Base-by-base conservation (phyloP, 2,888 invertebrate genomes). In the Acanthopleura granulata region DNA sequence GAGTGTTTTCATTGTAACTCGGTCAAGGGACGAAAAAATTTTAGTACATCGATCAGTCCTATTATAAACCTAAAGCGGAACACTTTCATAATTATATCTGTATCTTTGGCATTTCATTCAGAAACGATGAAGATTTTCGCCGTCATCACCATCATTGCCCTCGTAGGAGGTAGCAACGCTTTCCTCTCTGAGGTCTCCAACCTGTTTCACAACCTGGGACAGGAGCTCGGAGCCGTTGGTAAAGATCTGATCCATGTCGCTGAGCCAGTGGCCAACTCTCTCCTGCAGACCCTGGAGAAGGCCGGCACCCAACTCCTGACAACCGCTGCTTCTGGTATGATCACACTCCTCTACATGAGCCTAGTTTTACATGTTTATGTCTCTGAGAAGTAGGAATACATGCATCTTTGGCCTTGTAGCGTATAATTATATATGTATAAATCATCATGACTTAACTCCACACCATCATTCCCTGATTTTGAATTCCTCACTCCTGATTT, bases 281-380 rank as follows among this genome's bases (percentile, higher is more conserved):
- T 66, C 66, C 66, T 66, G 16, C 25, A 27, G 16, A 66, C 66
- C 66, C 25, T 66, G 16, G 66, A 66, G 66, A 66, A 66, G 29
- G 66, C 66, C 25, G 66, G 66, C 18, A 66, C 66, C 29, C 25
- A 66, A 27, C 29, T 66, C 16, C 66, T 66, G 22, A 27, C 66
- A 27, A 66, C 22, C 25, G 66, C 66, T 27, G 66, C 66, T 66
- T 66, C 66, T 27, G 66, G 66, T 27, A 27, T 6, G 16, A 66
- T 27, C 66, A 12, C 12, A 57, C 22, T 57, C 4, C 40, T 40
- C 40, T 40, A 40, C 9, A 6, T 40, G 40, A 6, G 3, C 40
- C 4, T 40, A 40, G 40, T 9, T 40, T 6, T 6, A 40, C 9
- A 40, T 40, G 4, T 9, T 40, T 40, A 40, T 40, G 4, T 9